phyloP scores from a whole-genome alignment of 2,797 vertebrate genomes.

The Sebastes hubbsi region DNA sequence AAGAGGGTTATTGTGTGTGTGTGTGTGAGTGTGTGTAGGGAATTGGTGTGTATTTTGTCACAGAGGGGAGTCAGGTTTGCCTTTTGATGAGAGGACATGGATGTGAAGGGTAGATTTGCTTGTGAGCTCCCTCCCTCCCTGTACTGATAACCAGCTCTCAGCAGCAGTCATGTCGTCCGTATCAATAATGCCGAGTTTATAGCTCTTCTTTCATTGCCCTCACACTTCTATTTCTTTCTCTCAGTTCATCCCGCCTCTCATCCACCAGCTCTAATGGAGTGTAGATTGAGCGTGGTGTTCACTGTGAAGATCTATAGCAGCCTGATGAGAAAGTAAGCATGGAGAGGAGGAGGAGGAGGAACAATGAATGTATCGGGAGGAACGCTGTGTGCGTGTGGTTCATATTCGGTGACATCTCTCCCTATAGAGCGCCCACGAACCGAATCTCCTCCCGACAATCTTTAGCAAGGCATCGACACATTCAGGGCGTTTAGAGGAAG shows the following conservation, averaged over 20 bases:
- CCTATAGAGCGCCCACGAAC: slow-evolving; percentile 6
- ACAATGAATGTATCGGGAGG: slow-evolving; percentile 62
- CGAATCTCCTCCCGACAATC: slow-evolving; percentile 2
- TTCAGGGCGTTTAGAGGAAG: slow-evolving; percentile 9
- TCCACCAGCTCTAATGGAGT: slow-evolving; percentile 70
- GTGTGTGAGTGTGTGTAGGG: neutral
- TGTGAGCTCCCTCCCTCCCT: neutral
- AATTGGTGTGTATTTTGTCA: slow-evolving; percentile 33
- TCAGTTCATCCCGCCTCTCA: slow-evolving; percentile 54
- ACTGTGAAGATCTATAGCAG: slow-evolving; percentile 48
- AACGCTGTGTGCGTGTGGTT: slow-evolving; percentile 17
- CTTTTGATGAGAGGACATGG: slow-evolving; percentile 55
- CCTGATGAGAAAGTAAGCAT: slow-evolving; percentile 40
- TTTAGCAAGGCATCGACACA: slow-evolving; percentile 21
- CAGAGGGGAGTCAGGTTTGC: slow-evolving; percentile 21
- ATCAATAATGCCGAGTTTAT: slow-evolving; percentile 63
- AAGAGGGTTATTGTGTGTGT: neutral
- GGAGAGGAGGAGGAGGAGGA: neutral
- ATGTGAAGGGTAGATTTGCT: slow-evolving; percentile 57
- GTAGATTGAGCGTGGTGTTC: slow-evolving; percentile 60
- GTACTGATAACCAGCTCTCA: slow-evolving; percentile 22
- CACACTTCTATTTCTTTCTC: slow-evolving; percentile 31
- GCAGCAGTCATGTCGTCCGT: slow-evolving; percentile 32
- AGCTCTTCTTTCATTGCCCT: slow-evolving; percentile 33
- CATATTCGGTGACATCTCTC: slow-evolving; percentile 44